These are phyloP conservation scores for Eulemur rubriventer DNA, from an alignment of 2,797 vertebrate species.

Conservation along the genomic window DNA sequence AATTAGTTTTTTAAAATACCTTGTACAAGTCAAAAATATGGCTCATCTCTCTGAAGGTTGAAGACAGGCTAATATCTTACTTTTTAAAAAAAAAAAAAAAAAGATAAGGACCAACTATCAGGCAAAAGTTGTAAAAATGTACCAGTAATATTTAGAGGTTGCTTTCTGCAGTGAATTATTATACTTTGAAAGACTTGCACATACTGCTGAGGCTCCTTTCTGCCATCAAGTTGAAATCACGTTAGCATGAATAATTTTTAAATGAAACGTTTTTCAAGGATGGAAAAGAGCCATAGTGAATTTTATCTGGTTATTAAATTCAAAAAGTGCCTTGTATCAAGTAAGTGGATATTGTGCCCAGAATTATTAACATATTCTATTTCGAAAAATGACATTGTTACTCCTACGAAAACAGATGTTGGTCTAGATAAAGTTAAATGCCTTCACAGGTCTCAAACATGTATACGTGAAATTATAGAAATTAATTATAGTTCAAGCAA, in stretches of 20 bases:
- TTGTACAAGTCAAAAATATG: slow-evolving; percentile 74
- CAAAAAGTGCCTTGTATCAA: slow-evolving; percentile 54
- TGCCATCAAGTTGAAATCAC: slow-evolving; percentile 48
- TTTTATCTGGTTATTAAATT: slow-evolving; percentile 78
- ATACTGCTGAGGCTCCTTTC: slow-evolving; percentile 8
- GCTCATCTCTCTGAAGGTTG: slow-evolving; percentile 71
- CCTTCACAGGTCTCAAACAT: slow-evolving; percentile 52
- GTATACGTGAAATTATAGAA: slow-evolving; percentile 55
- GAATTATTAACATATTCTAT: slow-evolving; percentile 69
- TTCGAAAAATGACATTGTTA: slow-evolving; percentile 72
- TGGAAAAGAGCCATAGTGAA: slow-evolving; percentile 61
- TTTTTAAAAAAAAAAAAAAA: slow-evolving; percentile 57
- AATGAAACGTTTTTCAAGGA: slow-evolving; percentile 69
- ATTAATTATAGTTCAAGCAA: slow-evolving; percentile 58
- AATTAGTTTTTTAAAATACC: slow-evolving; percentile 77
- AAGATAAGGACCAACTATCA: slow-evolving; percentile 70
- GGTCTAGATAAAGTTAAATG: slow-evolving; percentile 73
- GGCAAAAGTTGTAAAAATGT: slow-evolving; percentile 46
- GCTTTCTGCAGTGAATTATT: slow-evolving; percentile 66
- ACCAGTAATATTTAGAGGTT: slow-evolving; percentile 54
- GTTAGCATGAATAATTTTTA: slow-evolving; percentile 73
- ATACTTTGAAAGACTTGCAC: slow-evolving; percentile 40
- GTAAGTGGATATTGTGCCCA: slow-evolving; percentile 49
- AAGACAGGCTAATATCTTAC: slow-evolving; percentile 80
- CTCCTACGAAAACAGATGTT: slow-evolving; percentile 61